Base-by-base conservation (phyloP, 2,797 vertebrate genomes). In the Cynopterus sphinx region DNA sequence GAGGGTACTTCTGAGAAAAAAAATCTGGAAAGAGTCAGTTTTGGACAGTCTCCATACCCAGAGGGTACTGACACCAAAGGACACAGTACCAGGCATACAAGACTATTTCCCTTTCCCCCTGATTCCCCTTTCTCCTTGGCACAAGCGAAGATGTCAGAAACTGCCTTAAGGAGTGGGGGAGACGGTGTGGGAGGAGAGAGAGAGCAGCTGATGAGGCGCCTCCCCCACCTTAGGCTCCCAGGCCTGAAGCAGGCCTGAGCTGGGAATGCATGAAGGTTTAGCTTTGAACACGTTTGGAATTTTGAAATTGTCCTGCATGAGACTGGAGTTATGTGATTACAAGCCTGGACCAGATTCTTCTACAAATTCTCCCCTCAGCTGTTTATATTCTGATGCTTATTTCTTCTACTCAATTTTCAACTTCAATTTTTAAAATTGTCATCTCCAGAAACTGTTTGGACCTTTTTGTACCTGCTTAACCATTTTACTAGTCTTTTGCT, bases 401-500 rank as follows among this genome's bases (percentile, higher is more conserved):
- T 67, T 41, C 13, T 3, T 53, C 74, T 92, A 79, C 12, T 31
- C 43, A 59, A 43, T 94, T 90, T 91, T 95, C 87, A 85, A 86
- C 53, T 79, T 70, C 46, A 61, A 8, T 53, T 67, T 63, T 73
- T 53, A 88, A 77, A 71, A 39, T 41, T 79, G 96, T 88, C 59
- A 86, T 65, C 55, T 94, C 73, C 53, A 86, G 82, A 95, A 87
- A 94, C 49, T 70, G 13, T 90, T 75, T 74, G 68, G 21, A 21
- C 71, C 21, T 39, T 83, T 74, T 33, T 31, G 13, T 67, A 81
- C 83, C 36, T 81, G 70, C 46, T 55, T 82, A 49, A 43, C 28
- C 16, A 4, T 43, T 71, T 90, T 67, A 51, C 55, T 55, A 68
- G 28, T 33, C 53, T 90, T 93, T 86, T 41, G 33, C 71, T 84